Conservation (phyloP, 2,797 vertebrate species). For the Brachymystax lenok region DNA sequence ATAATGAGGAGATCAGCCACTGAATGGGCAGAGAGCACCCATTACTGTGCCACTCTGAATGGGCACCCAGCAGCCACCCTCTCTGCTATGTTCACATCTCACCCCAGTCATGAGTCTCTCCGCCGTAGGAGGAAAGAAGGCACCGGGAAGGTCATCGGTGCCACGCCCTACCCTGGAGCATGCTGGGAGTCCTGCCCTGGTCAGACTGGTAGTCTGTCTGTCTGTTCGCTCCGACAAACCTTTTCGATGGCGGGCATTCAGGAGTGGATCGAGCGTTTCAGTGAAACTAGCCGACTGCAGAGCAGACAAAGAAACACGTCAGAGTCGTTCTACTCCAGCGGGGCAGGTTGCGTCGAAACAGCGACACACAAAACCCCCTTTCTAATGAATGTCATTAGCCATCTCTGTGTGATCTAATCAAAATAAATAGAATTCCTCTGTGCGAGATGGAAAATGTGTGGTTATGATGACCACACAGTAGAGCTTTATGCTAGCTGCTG, state of each 20-base stretch:
- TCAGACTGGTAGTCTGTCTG: neutral
- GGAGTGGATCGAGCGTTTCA: neutral
- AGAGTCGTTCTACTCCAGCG: neutral
- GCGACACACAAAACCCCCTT: neutral
- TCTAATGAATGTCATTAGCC: constrained; percentile 13
- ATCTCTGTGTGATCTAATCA: constrained; percentile 1
- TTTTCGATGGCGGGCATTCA: neutral
- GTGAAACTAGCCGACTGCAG: neutral
- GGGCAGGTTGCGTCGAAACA: neutral
- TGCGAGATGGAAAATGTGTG: neutral
- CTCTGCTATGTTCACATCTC: neutral
- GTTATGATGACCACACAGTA: neutral
- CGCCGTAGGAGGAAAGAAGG: neutral
- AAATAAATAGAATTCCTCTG: neutral
- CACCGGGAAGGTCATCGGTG: neutral
- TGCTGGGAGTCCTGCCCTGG: constrained; percentile 3
- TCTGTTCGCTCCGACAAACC: neutral
- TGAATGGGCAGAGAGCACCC: constrained; percentile 13
- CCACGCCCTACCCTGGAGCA: neutral
- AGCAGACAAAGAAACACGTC: constrained; percentile 9
- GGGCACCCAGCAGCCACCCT: neutral
- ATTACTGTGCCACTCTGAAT: neutral
- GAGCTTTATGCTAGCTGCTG: neutral
- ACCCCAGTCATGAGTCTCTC: neutral
- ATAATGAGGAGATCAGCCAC: constrained; percentile 39